Base-by-base conservation (phyloP, 1,140 invertebrate genomes). In the Pachypeltis micranthus region DNA sequence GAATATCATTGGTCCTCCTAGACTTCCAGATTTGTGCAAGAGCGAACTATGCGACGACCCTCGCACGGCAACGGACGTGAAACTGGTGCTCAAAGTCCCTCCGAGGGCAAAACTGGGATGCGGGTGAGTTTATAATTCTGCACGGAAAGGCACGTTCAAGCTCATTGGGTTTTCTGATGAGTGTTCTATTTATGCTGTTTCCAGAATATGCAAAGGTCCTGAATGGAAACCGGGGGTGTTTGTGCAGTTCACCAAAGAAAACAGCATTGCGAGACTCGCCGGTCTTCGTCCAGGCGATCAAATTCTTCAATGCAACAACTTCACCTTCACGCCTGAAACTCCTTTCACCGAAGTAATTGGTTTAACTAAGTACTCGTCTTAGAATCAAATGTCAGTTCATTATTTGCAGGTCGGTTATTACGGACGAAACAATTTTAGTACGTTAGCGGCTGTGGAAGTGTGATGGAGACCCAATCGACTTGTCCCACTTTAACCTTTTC, bases 231-330 rank as follows among this genome's bases (percentile, higher is more conserved):
- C 88, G 0, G 91, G 91, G 12, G 91, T 93, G 62, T 93, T 89
- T 72, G 83, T 93, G 7, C 87, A 96, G 79, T 91, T 90, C 67
- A 93, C 92, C n/a, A 86, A 90, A 73, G 87, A 90, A 67, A 86
- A 85, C 1, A 91, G 92, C 27, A 83, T 94, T 58, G 93, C 92
- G 0, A 77, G 88, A 59, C 87, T 91, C 66, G 87, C 89, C 1
- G 93, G 93, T 0, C 74, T 97, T 10, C 81, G 90, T 71, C 87
- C 90, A 0, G 93, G 93, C 0, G 93, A 97, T 74, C 90, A 96
- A 72, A 93, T 97, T 54, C 73, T 95, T 21, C 84, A 87, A 69
- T 94, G 93, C 73, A 96, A 97, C 72, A 90, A 89, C 67, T 79
- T 85, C 29, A 82, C 84, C 68, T 88, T 90, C 70, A 67, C 67